Evolutionary conservation across 2,888 invertebrate genomes (phyloP), one percentile per base, ranked within the genome.

Genomic region (Zaprionus lineosus): DNA sequence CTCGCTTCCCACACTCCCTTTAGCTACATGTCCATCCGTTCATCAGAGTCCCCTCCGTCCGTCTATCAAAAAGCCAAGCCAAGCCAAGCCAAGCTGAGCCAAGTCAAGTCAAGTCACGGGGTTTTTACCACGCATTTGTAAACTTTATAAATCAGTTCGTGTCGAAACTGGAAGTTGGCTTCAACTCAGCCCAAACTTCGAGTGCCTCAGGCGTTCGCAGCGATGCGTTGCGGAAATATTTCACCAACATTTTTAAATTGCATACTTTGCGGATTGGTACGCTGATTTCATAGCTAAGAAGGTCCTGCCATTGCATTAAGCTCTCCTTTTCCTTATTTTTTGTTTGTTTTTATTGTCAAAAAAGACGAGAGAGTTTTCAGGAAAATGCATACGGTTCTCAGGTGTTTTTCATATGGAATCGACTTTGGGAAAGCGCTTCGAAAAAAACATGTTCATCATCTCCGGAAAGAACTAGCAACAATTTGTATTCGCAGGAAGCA

Each of bases 91-190:
- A 29, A 29, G 29, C 12, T 24, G 26, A 41, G 64, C 41, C 64
- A 44, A 68, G 68, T 43, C 62, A 67, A 72, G 72, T 78, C 85
- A 83, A 84, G 78, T 78, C 85, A 84, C 85, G 78, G 76, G 65
- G 62, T 72, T 85, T 85, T 83, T 79, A 81, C 85, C 84, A 85
- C 85, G 78, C 78, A 78, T 78, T 78, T 78, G 78, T 85, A 78
- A 85, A 78, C 78, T 78, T 78, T 85, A 78, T 78, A 78, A 78
- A 78, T 78, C 78, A 78, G 85, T 78, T 85, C 78, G 78, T 85
- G 78, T 78, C 78, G 78, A 85, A 83, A 69, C 75, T 65, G 56
- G n/a, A 63, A 81, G 81, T 59, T 62, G 37, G 24, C 46, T 44
- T 39, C 19, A 18, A 9, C 39, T 15, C 28, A 47, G 44, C 52